Conservation (phyloP, 2,888 invertebrate species). For the Tenthredo notha region DNA sequence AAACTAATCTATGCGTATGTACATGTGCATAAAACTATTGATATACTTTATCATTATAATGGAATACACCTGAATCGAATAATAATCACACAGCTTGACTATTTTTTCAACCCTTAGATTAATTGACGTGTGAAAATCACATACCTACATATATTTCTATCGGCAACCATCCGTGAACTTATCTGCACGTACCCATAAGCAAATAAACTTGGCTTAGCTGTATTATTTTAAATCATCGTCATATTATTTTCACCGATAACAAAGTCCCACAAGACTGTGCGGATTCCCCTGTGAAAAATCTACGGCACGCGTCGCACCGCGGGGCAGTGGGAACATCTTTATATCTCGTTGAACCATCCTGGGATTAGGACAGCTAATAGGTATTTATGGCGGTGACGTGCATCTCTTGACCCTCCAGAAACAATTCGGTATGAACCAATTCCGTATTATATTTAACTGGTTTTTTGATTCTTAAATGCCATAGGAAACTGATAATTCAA, state of each 20-base stretch:
- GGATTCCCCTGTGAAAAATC: constrained; percentile 45
- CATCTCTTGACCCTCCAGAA: constrained; percentile 25
- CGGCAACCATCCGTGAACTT: not conserved
- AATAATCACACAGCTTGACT: not conserved
- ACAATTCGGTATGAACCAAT: constrained; percentile 12
- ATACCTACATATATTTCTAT: not conserved
- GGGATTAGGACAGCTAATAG: constrained; percentile 62
- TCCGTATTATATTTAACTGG: not conserved
- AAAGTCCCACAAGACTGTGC: constrained; percentile 15
- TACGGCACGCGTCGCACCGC: constrained; percentile 69
- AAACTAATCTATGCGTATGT: not conserved
- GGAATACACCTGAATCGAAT: not conserved
- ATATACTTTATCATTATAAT: constrained; percentile 2
- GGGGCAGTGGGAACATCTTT: constrained; percentile 64
- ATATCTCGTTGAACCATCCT: constrained; percentile 69
- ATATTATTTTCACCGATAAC: constrained; percentile 37
- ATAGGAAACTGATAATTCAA: not conserved
- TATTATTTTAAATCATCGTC: constrained; percentile 28
- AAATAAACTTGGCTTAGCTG: constrained; percentile 44
- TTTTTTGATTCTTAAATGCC: not conserved
- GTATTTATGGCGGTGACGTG: constrained; percentile 43
- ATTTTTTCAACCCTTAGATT: not conserved
- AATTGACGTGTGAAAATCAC: constrained; percentile 46
- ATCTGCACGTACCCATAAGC: constrained; percentile 10
- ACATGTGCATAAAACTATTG: not conserved